A percentile compares a stretch with the other conserved stretches of the same genome.
phyloP scores from a whole-genome alignment of 2,888 invertebrate species.

The Chalcosyrphus nemorum region DNA sequence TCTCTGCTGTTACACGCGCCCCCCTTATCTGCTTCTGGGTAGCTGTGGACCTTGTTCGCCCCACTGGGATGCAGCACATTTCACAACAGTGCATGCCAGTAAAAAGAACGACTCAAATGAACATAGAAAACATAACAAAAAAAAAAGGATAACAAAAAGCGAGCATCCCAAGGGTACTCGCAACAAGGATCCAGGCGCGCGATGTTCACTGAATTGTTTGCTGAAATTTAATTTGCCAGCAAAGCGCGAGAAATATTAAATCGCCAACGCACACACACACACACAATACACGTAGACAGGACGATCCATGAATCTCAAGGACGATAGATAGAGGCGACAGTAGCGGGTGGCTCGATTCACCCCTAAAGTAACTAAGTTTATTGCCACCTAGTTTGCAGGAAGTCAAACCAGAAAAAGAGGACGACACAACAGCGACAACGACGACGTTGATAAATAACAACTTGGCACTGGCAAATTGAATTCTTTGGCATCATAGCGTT shows the following conservation, averaged over 20 bases:
- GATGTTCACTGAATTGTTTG: constrained; percentile 38
- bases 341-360: neutral
- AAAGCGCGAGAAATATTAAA: constrained; percentile 43
- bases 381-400: constrained; percentile 26
- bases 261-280: constrained; percentile 16
- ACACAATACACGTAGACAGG: neutral
- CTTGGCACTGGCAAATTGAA: constrained; percentile 64
- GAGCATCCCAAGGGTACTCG: constrained; percentile 9
- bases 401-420: constrained; percentile 6
- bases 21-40: constrained; percentile 48
- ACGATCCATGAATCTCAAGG: constrained; percentile 5
- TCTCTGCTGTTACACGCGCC: constrained; percentile 16
- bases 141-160: constrained; percentile 41
- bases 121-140: constrained; percentile 54
- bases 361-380: constrained; percentile 3
- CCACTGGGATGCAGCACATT: constrained; percentile 3
- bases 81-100: too few species aligned
- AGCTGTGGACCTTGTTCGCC: too few species aligned
- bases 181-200: constrained; percentile 19
- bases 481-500: constrained; percentile 29
- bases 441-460: constrained; percentile 63
- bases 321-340: too few species aligned
- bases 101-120: constrained; percentile 25
- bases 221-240: constrained; percentile 50
- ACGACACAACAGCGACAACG: neutral